These are phyloP conservation scores for Syngnathus acus DNA, from an alignment of 2,797 vertebrate genomes.

Conservation along the genomic window DNA sequence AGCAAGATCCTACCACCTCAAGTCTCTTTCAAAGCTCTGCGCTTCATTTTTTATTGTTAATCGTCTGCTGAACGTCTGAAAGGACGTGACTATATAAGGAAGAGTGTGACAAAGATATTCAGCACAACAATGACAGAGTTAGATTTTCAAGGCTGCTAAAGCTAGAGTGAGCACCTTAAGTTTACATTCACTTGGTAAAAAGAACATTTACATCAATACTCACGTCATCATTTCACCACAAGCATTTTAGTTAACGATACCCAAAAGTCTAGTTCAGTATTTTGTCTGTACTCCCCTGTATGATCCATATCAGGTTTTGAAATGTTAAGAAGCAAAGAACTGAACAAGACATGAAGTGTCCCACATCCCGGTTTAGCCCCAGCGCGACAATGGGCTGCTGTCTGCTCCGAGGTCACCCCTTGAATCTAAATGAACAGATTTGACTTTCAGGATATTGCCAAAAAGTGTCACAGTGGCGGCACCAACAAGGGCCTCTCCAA, in stretches of 20 bases:
- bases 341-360: constrained; percentile 38
- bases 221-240: background rate
- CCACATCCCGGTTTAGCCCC: constrained; percentile 35
- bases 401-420: constrained; percentile 61
- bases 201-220: background rate
- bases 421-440: constrained; percentile 81
- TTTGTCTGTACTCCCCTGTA: background rate
- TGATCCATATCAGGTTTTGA: background rate
- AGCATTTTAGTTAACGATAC: background rate
- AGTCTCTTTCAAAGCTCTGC: background rate
- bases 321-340: constrained; percentile 22
- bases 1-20: constrained; percentile 20
- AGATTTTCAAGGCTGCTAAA: background rate
- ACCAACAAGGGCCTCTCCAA: constrained; percentile 52
- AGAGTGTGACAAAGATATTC: background rate
- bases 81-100: background rate
- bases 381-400: constrained; percentile 54
- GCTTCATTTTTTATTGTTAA: background rate
- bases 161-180: background rate
- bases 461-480: constrained; percentile 57
- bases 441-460: constrained; percentile 74
- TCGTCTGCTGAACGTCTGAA: background rate
- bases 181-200: background rate
- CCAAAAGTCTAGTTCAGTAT: too few relatives aligned
- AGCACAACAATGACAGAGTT: background rate